A percentile compares a stretch with the other conserved stretches of the same genome.
These are phyloP conservation scores for Siniperca scherzeri DNA, from an alignment of 2,797 vertebrate genomes.

Conservation along the genomic window DNA sequence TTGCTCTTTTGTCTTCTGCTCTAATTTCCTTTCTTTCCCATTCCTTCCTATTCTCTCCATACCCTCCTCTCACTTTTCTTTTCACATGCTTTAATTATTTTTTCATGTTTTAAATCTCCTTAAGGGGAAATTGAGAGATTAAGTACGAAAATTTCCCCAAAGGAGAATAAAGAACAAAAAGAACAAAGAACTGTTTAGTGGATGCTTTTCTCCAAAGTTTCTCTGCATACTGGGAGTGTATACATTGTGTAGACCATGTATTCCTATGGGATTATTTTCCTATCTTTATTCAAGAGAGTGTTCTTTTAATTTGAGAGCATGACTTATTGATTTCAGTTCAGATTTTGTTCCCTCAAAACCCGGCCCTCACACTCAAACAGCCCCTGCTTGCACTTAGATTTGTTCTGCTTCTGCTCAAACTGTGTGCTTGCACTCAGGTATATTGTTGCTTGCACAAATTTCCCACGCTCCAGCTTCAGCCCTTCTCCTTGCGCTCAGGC, in stretches of 20 bases:
- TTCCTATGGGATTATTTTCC: not conserved
- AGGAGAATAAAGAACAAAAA: constrained; percentile 21
- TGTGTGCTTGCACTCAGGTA: no score
- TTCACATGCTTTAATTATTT: constrained; percentile 9
- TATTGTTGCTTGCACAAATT: no score
- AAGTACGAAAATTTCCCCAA: constrained; percentile 1
- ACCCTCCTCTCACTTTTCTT: not conserved
- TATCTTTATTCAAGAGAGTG: no score
- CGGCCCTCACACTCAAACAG: no score
- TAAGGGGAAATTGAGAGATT: constrained; percentile 17
- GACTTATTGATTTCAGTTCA: no score
- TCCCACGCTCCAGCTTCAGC: no score
- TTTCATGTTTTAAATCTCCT: constrained; percentile 25
- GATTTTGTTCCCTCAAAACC: no score
- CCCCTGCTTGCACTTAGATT: no score
- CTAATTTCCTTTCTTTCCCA: constrained; percentile 15
- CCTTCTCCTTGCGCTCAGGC: no score
- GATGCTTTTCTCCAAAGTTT: constrained; percentile 31
- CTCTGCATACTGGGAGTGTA: constrained; percentile 6
- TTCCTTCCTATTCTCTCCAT: not conserved
- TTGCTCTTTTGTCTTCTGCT: constrained; percentile 36
- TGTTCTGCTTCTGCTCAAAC: no score
- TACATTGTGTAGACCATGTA: constrained; percentile 18
- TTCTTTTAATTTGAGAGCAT: no score
- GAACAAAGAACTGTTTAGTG: constrained; percentile 5